These are phyloP conservation scores for Cromileptes altivelis DNA, from an alignment of 2,113 vertebrate genomes.

Conservation along the genomic window DNA sequence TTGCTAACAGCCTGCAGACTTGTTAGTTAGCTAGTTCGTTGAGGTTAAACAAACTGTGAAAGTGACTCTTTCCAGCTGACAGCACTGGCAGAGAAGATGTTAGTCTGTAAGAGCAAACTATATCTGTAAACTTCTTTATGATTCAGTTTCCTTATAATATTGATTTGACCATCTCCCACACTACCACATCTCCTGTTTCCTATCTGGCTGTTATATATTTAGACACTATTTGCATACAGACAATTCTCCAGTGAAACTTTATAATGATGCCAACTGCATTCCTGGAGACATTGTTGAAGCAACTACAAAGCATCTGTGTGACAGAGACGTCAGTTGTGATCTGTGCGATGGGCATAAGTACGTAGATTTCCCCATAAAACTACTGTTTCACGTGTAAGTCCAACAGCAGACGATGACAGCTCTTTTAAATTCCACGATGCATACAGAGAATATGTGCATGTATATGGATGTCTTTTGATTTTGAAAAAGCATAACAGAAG, in stretches of 20 bases:
- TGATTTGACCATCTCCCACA: background rate
- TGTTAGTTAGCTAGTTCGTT: background rate
- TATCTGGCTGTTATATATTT: background rate
- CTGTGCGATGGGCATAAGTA: background rate
- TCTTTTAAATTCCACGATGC: background rate
- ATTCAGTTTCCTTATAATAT: background rate
- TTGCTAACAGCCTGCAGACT: too few species aligned
- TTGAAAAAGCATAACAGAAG: background rate
- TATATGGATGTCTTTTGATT: background rate
- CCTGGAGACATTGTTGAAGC: background rate
- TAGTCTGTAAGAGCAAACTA: background rate
- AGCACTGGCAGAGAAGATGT: background rate
- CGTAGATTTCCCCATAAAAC: background rate
- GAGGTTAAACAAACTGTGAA: background rate
- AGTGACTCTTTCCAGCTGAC: background rate
- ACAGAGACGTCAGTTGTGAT: background rate
- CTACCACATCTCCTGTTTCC: background rate
- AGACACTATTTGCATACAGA: slow-evolving; percentile 5
- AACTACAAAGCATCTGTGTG: slow-evolving; percentile 3
- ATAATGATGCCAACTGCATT: background rate
- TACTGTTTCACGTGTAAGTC: background rate
- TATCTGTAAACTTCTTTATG: background rate
- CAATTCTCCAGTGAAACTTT: background rate
- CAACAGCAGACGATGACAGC: background rate
- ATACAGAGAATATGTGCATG: background rate